Conservation (phyloP, 2,888 invertebrate species). For the Macropis europaea region DNA sequence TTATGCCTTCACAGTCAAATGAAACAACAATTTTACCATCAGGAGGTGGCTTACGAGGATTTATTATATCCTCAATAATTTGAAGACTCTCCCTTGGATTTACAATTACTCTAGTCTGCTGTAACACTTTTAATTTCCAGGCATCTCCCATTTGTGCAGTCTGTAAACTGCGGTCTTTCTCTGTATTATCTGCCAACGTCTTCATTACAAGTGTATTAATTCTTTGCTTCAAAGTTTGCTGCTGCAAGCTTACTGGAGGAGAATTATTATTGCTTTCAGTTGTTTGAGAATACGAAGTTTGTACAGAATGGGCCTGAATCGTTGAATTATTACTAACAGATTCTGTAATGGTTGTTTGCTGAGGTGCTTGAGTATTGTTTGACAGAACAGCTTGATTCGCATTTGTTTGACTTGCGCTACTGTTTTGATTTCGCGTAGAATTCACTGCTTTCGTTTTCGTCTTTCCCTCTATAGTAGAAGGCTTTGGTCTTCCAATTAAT, state of each 20-base stretch:
- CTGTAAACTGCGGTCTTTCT: conserved; percentile 81
- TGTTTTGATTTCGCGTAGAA: conserved; percentile 45
- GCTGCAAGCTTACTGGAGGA: conserved; percentile 74
- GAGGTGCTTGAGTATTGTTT: conserved; percentile 35
- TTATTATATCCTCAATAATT: conserved; percentile 88
- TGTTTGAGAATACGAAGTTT: conserved; percentile 58
- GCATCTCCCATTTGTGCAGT: conserved; percentile 83
- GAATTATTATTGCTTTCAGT: conserved; percentile 71
- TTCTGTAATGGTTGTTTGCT: conserved; percentile 22
- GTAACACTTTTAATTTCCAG: conserved; percentile 90
- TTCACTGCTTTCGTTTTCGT: conserved; percentile 47
- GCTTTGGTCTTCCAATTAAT: conserved; percentile 88
- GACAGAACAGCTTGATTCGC: conserved; percentile 16
- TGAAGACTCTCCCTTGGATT: conserved; percentile 89
- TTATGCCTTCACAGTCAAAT: conserved; percentile 96
- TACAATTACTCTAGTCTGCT: conserved; percentile 90
- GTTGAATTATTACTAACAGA: conserved; percentile 13
- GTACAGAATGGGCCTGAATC: conserved; percentile 57
- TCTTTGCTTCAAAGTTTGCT: conserved; percentile 91
- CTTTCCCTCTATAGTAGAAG: conserved; percentile 40
- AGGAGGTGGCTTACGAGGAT: conserved; percentile 75
- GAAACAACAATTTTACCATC: conserved; percentile 84
- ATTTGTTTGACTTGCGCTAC: conserved; percentile 23
- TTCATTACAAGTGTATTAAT: conserved; percentile 94
- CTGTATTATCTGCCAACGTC: conserved; percentile 92